Evolutionary conservation across 2,113 vertebrate genomes (phyloP).

Genomic region (Rattus norvegicus): GRCr8 NC_086025.1:43540001-43540500

Average conservation of each 20-base stretch:
- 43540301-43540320: background rate
- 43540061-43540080: background rate
- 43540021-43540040: background rate
- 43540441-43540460: background rate
- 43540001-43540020: background rate
- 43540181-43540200: background rate
- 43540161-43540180: background rate
- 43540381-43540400: background rate
- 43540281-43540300: background rate
- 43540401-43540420: background rate
- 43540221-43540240: background rate
- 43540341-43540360: background rate
- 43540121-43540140: background rate
- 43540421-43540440: background rate
- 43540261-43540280: background rate
- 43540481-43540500: background rate
- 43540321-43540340: background rate
- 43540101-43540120: background rate
- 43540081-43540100: background rate
- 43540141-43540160: background rate
- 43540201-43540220: background rate
- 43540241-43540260: background rate
- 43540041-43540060: background rate
- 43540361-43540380: background rate
- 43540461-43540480: background rate